These are phyloP conservation scores for Neosilurus mollespiculum DNA, from an alignment of 2,797 vertebrate species.

Conservation along the genomic window DNA sequence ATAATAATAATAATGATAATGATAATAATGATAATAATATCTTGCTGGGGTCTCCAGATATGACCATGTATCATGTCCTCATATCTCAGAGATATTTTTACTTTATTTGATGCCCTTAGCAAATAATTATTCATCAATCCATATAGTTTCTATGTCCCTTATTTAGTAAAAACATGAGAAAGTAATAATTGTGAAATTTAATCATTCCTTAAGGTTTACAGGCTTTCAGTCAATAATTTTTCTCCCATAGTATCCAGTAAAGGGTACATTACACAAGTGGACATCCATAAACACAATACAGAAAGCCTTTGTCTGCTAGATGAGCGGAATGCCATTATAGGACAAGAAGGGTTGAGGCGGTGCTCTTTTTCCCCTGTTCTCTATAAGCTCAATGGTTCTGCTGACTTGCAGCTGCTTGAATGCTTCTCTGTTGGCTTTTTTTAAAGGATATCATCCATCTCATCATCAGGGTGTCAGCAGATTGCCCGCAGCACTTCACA, in stretches of 20 bases:
- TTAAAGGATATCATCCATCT: constrained; percentile 35
- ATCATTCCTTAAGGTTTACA: constrained; percentile 19
- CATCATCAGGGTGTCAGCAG: constrained; percentile 46
- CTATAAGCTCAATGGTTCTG: constrained; percentile 48
- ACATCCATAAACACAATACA: constrained; percentile 35
- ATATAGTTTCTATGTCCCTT: neutral
- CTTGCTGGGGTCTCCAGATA: neutral
- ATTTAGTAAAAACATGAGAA: constrained; percentile 32
- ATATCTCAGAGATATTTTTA: neutral
- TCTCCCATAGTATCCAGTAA: constrained; percentile 19
- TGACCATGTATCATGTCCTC: neutral
- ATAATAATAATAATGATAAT: neutral
- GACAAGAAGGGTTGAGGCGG: constrained; percentile 17
- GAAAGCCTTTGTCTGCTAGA: constrained; percentile 40
- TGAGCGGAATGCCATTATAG: constrained; percentile 37
- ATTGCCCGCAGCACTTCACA: constrained; percentile 42
- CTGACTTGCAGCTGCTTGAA: constrained; percentile 49
- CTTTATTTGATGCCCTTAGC: constrained; percentile 5
- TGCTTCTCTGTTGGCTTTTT: constrained; percentile 39
- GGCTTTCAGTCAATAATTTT: constrained; percentile 36
- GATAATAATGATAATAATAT: too few species aligned
- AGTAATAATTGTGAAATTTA: constrained; percentile 34
- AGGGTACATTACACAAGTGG: constrained; percentile 25
- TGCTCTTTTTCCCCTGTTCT: constrained; percentile 47
- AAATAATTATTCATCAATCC: constrained; percentile 12